These are phyloP conservation scores for Caenorhabditis uteleia DNA, from an alignment of 2,888 invertebrate species.

Conservation along the genomic window DNA sequence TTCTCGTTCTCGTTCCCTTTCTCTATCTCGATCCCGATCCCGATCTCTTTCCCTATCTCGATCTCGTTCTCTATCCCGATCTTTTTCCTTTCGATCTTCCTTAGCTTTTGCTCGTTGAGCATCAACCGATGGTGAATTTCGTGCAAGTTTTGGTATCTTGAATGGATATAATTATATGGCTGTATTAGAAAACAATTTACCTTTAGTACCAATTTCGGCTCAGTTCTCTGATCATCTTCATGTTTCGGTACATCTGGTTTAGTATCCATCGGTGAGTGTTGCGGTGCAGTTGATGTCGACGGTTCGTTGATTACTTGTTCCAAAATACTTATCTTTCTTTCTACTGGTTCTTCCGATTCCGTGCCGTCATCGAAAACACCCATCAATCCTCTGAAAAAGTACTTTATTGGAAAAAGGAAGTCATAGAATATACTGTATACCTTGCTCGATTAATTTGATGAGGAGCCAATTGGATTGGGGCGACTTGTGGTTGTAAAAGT, in stretches of 20 bases:
- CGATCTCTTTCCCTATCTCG: slow-evolving; percentile 14
- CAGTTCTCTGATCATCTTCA: no score
- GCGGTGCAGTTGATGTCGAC: no score
- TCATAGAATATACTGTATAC: no score
- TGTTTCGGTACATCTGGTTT: no score
- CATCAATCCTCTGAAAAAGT: slow-evolving; percentile 8
- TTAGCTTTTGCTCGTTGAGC: slow-evolving; percentile 7
- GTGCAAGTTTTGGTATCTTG: slow-evolving; percentile 21
- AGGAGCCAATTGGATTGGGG: slow-evolving; percentile 7
- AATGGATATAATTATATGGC: no score
- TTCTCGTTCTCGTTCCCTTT: slow-evolving; percentile 9
- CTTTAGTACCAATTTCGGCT: slow-evolving; percentile 24
- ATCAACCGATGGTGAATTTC: slow-evolving; percentile 16
- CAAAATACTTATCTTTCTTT: no score
- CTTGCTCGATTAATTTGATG: slow-evolving; percentile 17
- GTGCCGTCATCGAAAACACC: slow-evolving; percentile 23
- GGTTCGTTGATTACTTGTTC: no score
- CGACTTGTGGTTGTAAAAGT: neutral
- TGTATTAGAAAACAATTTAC: neutral
- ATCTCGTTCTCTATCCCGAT: no score
- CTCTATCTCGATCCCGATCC: slow-evolving; percentile 13
- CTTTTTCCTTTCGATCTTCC: slow-evolving; percentile 11
- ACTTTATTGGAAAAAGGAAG: no score
- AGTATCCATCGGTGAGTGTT: no score
- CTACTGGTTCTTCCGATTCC: slow-evolving; percentile 10